Percentiles rank a stretch among this genome's conserved stretches.
Conservation (phyloP, 2,888 invertebrate genomes). For the Parnassius mnemosyne region DNA sequence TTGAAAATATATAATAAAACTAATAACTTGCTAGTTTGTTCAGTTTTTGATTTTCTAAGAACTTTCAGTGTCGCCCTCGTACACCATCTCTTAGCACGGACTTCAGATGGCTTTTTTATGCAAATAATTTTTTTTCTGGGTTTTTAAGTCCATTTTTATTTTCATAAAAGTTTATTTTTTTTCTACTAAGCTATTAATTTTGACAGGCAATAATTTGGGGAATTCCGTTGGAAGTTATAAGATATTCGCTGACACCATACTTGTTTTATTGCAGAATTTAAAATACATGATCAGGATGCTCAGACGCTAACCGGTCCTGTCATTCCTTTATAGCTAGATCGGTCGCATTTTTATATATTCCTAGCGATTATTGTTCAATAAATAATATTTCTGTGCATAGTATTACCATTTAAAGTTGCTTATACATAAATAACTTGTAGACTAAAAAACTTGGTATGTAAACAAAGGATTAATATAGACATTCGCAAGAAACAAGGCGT, state of each 20-base stretch:
- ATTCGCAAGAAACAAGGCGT: not conserved
- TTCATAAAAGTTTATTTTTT: too few species aligned
- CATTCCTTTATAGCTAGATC: conserved; percentile 2
- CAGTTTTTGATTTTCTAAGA: too few species aligned
- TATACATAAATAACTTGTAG: not conserved
- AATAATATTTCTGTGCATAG: too few species aligned
- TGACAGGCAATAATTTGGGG: not conserved
- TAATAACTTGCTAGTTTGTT: too few species aligned
- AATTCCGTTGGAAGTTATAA: not conserved
- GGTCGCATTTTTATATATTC: conserved; percentile 8
- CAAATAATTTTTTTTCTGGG: too few species aligned
- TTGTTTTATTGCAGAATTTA: not conserved
- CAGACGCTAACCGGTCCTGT: conserved; percentile 6
- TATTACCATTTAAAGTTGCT: too few species aligned
- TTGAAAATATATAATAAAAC: too few species aligned
- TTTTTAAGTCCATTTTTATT: too few species aligned
- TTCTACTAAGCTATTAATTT: too few species aligned
- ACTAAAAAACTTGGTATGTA: not conserved
- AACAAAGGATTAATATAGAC: not conserved
- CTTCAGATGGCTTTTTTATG: too few species aligned
- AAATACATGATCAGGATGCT: conserved; percentile 9
- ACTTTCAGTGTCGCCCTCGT: too few species aligned
- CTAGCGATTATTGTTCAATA: not conserved
- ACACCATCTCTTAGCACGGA: too few species aligned
- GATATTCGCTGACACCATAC: not conserved